These are phyloP conservation scores for Wiebesia pumilae DNA, from an alignment of 1,140 invertebrate species.

Conservation along the genomic window DNA sequence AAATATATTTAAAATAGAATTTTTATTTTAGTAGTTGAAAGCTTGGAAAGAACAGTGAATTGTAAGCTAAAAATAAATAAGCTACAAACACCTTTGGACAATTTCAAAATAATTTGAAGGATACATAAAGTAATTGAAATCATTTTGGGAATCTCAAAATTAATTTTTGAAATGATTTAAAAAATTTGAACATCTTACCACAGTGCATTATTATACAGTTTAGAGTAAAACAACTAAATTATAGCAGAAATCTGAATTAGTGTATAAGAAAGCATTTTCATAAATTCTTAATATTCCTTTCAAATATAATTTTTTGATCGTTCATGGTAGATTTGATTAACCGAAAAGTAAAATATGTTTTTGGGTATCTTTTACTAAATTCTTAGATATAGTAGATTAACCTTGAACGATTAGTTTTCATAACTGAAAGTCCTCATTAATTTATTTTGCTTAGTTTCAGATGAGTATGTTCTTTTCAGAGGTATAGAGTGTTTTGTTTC, in stretches of 20 bases:
- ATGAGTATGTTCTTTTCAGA: conserved; percentile 65
- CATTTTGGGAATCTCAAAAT: conserved; percentile 13
- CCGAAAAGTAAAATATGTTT: neutral
- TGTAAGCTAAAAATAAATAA: conserved; percentile 28
- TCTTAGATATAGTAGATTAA: conserved; percentile 25
- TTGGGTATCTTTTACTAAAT: neutral
- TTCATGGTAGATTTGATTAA: conserved; percentile 28
- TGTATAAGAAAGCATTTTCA: conserved; percentile 51
- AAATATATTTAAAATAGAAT: neutral
- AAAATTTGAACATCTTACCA: neutral
- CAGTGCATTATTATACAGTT: no score
- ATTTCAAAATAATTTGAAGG: neutral
- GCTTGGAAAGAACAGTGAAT: conserved; percentile 22
- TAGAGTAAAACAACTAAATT: neutral
- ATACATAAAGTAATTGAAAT: conserved; percentile 4
- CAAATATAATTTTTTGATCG: conserved; percentile 40
- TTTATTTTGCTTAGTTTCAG: conserved; percentile 68
- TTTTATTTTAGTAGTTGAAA: conserved; percentile 44
- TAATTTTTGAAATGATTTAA: conserved; percentile 16
- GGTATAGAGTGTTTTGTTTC: conserved; percentile 69
- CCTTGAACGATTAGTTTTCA: conserved; percentile 53
- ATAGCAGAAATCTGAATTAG: conserved; percentile 17
- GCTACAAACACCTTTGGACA: neutral
- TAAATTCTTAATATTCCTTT: conserved; percentile 60
- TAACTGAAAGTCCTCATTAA: conserved; percentile 64